Base-by-base conservation (phyloP, 2,888 invertebrate genomes). In the Ochropleura plecta region DNA sequence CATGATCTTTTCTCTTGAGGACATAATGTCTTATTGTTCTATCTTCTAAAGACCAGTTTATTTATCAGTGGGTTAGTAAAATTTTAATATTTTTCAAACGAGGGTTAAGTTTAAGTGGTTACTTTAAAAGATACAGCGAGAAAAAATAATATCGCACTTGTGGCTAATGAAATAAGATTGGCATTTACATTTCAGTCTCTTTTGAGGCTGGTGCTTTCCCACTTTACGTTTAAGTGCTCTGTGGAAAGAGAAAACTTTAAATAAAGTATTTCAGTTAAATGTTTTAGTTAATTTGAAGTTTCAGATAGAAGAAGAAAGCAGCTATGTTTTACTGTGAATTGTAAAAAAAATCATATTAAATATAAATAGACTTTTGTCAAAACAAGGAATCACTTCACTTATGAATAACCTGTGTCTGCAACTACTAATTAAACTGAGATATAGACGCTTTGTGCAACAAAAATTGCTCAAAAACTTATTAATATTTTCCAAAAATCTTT, bases 11-110 rank as follows among this genome's bases (percentile, higher is more conserved):
- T 82, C 78, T 62, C 70, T 66, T 46, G 57, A 68, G 59, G 60
- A 81, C 73, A 74, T 67, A 42, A 66, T 60, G 57, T 57, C 55
- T 55, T 53, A 77, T 82, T 83, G 85, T 87, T 83, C 70, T 76
- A 73, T 30, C 20, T 65, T 57, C 64, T 76, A 30, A 63, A 63
- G 30, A 6, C 12, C 16, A 0, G 30, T 74, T 65, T 71, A 46
- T 68, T 20, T 57, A 69, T 64, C 55, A 67, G 16, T 71, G 46
- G 20, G 57, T 68, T 65, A 70, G 44, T 74, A 48, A 74, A 79
- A 78, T 30, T 67, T 40, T 40, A 60, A 59, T 62, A 46, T 5
- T 42, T 60, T 77, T 49, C 30, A 9, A 40, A 14, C 9, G 12
- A 20, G 7, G 6, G 10, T 3, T 44, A 55, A 18, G 14, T 9